Percentiles rank a stretch among this genome's conserved stretches.
Conservation (phyloP, 2,888 invertebrate species). For the Frankliniella fusca region DNA sequence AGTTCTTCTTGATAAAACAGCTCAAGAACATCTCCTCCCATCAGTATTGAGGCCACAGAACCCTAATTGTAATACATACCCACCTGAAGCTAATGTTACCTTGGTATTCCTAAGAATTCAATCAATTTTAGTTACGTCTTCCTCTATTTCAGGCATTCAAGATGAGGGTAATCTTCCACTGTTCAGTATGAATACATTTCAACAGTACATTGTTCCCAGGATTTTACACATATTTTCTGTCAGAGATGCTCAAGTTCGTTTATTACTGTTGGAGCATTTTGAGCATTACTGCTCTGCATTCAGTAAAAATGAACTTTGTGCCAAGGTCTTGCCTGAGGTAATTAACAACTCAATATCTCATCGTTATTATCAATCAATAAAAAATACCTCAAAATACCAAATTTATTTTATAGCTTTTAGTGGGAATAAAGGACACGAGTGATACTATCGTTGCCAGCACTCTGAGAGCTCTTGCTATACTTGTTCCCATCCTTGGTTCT, state of each 20-base stretch:
- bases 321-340: constrained; percentile 79
- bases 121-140: not conserved
- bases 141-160: no score
- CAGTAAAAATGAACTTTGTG: constrained; percentile 68
- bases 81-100: not conserved
- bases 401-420: constrained; percentile 59
- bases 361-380: not conserved
- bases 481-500: constrained; percentile 81
- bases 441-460: constrained; percentile 78
- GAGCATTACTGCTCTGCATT: constrained; percentile 69
- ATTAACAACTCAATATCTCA: constrained; percentile 30
- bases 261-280: constrained; percentile 74
- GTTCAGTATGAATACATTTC: constrained; percentile 65
- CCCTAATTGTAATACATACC: constrained; percentile 51
- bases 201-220: constrained; percentile 69
- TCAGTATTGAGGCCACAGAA: constrained; percentile 64
- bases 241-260: constrained; percentile 75
- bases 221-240: constrained; percentile 77
- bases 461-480: constrained; percentile 71
- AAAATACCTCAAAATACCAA: constrained; percentile 27
- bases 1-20: constrained; percentile 77
- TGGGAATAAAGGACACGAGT: constrained; percentile 83
- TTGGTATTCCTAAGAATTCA: not conserved
- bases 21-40: constrained; percentile 68
- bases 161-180: constrained; percentile 49